Evolutionary conservation across 2,888 invertebrate genomes (phyloP).

Genomic region (Drosophila pseudotalamancana): DNA sequence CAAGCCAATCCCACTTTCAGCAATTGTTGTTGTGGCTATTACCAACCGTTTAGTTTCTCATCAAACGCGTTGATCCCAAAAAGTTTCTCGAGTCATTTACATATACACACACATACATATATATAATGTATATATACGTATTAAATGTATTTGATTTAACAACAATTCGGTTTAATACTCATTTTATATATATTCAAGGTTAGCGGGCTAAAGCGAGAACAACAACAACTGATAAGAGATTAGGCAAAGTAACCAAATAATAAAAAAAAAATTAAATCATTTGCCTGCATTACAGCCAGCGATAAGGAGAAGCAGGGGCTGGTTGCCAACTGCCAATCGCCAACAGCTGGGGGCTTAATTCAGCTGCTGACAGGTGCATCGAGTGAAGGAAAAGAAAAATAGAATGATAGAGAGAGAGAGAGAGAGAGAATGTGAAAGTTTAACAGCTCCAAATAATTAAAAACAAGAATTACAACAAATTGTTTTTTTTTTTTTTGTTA

Average conservation of each 20-base stretch:
- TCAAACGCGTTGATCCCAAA: conserved; percentile 55
- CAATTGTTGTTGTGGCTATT: conserved; percentile 19
- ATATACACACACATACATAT: not conserved
- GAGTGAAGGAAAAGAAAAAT: not conserved
- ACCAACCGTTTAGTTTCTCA: conserved; percentile 36
- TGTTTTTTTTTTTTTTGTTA: too few relatives aligned
- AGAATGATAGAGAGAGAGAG: not conserved
- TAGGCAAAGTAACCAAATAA: conserved; percentile 16
- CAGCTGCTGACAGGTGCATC: not conserved
- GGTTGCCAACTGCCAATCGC: conserved; percentile 40
- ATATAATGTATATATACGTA: not conserved
- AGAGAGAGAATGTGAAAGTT: not conserved
- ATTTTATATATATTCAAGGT: conserved; percentile 60
- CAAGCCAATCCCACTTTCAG: not conserved
- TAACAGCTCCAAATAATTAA: not conserved
- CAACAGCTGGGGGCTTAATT: not conserved
- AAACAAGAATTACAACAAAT: too few relatives aligned
- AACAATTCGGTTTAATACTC: conserved; percentile 25
- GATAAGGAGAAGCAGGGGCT: conserved; percentile 38
- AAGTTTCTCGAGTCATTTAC: conserved; percentile 13
- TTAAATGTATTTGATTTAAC: conserved; percentile 41
- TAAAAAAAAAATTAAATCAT: conserved; percentile 7
- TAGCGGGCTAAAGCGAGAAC: conserved; percentile 47
- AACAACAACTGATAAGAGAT: conserved; percentile 50
- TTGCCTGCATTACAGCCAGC: conserved; percentile 35